Evolutionary conservation across 2,888 invertebrate genomes (phyloP), one percentile per base, ranked within the genome.

Genomic region (Bhutanitis thaidina): DNA sequence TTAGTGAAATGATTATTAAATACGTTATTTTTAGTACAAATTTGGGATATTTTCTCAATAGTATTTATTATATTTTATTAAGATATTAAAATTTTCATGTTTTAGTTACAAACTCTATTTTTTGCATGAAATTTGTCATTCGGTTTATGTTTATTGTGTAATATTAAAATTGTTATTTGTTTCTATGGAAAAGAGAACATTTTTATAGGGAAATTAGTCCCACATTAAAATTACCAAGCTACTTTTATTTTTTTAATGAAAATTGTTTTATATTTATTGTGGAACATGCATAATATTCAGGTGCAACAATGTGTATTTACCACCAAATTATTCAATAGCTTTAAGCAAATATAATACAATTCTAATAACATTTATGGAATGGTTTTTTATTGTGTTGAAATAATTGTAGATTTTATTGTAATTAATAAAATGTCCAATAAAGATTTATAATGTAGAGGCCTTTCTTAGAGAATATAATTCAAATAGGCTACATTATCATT

Each of bases 371-470:
- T 41, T 43, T 40, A 30, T 32, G 10, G 29, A 9, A 5, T 20
- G 7, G 7, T 20, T 47, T 16, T 47, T 44, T 27, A 48, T 27
- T 49, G 32, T 49, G 43, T 49, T 49, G 39, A 50, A 49, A 45
- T 40, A n/a, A 45, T 44, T 47, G 14, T 32, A 49, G 49, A 46
- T 49, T 43, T 43, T 46, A 52, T 43, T 53, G 35, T 53, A 49
- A 46, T 49, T 55, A 43, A 54, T 49, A 34, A 48, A 49, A 55
- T 58, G 58, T 60, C 55, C 55, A 58, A 44, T 58, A 47, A 55
- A 49, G 27, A 40, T 52, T 12, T 34, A 15, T 41, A 43, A 14
- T 12, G 30, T 7, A 52, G 47, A 20, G 32, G 46, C 46, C 47
- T 52, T 47, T 47, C 4, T 52, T 15, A 47, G 34, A 52, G 46